phyloP scores from a whole-genome alignment of 2,888 invertebrate species.

The Polymixis flavicincta region DNA sequence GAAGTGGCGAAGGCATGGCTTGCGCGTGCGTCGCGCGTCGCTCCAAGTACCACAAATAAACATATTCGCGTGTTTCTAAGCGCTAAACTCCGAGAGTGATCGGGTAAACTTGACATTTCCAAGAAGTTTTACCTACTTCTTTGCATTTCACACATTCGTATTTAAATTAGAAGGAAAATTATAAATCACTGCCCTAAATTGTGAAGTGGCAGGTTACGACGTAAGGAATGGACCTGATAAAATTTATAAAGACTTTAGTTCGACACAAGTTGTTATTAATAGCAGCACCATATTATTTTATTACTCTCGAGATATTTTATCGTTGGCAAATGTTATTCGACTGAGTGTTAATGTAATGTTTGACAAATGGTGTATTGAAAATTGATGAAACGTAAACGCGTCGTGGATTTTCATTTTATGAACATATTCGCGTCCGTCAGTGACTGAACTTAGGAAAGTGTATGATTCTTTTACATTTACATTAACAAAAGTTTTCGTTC shows the following conservation, averaged over 20 bases:
- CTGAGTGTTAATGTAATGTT: slow-evolving; percentile 63
- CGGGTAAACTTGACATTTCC: slow-evolving; percentile 54
- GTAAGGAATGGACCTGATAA: slow-evolving; percentile 60
- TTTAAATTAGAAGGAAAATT: slow-evolving; percentile 24
- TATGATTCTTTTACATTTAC: slow-evolving; percentile 18
- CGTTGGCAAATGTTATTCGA: slow-evolving; percentile 63
- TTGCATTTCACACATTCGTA: slow-evolving; percentile 13
- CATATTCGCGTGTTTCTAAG: slow-evolving; percentile 79
- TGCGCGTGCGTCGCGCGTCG: slow-evolving; percentile 84
- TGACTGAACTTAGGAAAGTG: slow-evolving; percentile 4
- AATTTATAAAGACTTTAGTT: slow-evolving; percentile 65
- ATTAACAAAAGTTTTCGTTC: slow-evolving; percentile 9
- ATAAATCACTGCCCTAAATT: slow-evolving; percentile 51
- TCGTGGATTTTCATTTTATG: slow-evolving; percentile 30
- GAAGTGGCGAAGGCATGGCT: slow-evolving; percentile 80
- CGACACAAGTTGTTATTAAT: slow-evolving; percentile 62
- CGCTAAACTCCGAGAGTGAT: slow-evolving; percentile 64
- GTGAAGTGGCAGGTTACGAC: slow-evolving; percentile 56
- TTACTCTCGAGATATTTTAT: slow-evolving; percentile 62
- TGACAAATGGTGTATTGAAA: slow-evolving; percentile 62
- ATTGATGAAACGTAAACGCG: slow-evolving; percentile 42
- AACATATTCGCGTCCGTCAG: slow-evolving; percentile 15
- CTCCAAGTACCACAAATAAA: slow-evolving; percentile 87
- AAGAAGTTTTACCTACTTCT: slow-evolving; percentile 11
- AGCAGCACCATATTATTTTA: slow-evolving; percentile 63